Conservation (phyloP, 2,113 vertebrate species). For the Limnothrissa miodon region DNA sequence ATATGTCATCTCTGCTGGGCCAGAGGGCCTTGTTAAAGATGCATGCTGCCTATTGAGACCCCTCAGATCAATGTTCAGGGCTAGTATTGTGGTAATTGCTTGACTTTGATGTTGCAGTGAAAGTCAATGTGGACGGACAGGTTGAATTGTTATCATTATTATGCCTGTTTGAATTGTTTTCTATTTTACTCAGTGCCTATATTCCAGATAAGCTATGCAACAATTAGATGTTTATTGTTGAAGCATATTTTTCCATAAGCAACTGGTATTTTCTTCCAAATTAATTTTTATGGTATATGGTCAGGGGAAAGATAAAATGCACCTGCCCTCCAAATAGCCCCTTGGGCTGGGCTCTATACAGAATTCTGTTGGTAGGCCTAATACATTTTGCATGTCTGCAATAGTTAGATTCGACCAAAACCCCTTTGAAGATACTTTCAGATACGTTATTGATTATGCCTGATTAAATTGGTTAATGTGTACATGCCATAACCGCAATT, state of each 20-base stretch:
- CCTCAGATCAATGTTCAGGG: conserved; percentile 28
- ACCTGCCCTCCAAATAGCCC: no score
- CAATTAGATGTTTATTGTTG: no score
- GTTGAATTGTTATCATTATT: neutral
- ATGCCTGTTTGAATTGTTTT: neutral
- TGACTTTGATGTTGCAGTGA: neutral
- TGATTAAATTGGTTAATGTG: neutral
- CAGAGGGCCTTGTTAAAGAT: conserved; percentile 27
- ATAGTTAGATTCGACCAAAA: no score
- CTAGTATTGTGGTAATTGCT: conserved; percentile 37
- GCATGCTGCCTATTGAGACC: conserved; percentile 12
- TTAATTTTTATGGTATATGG: no score
- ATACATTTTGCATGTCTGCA: no score
- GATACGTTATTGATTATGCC: neutral
- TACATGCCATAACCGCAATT: neutral
- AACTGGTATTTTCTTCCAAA: no score
- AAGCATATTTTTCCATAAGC: no score
- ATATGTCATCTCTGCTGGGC: neutral
- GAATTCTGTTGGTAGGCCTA: no score
- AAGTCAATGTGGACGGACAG: conserved; percentile 32
- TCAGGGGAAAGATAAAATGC: no score
- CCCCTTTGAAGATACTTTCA: neutral
- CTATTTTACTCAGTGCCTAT: neutral
- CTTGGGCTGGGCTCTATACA: no score
- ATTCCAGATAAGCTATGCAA: no score